These are phyloP conservation scores for Caranx melampygus DNA, from an alignment of 2,113 vertebrate genomes.

Conservation along the genomic window DNA sequence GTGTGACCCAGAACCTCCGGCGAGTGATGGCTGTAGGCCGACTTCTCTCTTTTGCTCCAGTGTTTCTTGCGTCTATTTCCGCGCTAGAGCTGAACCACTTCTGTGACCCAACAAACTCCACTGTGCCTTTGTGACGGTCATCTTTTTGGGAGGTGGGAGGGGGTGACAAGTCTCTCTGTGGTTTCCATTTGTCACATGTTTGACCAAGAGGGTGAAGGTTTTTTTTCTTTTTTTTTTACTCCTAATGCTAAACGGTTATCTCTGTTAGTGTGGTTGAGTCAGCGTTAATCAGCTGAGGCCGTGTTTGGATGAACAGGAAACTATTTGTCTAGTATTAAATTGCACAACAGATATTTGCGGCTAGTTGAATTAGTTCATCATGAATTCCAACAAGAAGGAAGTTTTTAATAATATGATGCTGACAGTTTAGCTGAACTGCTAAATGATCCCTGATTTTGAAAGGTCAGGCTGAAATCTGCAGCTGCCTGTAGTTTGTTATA, in stretches of 20 bases:
- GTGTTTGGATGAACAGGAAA: background rate
- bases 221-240: background rate
- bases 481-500: background rate
- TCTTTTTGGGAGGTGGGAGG: background rate
- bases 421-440: background rate
- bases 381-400: background rate
- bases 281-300: background rate
- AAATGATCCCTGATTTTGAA: background rate
- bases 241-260: background rate
- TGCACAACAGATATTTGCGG: background rate
- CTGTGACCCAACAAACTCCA: slow-evolving; percentile 51
- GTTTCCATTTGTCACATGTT: background rate
- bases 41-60: slow-evolving; percentile 25
- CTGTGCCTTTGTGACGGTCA: slow-evolving; percentile 30
- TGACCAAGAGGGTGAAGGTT: background rate
- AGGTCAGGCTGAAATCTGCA: background rate
- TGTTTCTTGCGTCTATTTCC: slow-evolving; percentile 44
- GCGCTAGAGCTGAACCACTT: slow-evolving; percentile 56
- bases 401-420: background rate
- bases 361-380: background rate
- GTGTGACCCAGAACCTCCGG: slow-evolving; percentile 27
- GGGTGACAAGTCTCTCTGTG: background rate
- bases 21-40: slow-evolving; percentile 18
- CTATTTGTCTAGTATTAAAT: no score
- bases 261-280: background rate